Base-by-base conservation (phyloP, 2,888 invertebrate genomes). In the Agonopterix arenella region DNA sequence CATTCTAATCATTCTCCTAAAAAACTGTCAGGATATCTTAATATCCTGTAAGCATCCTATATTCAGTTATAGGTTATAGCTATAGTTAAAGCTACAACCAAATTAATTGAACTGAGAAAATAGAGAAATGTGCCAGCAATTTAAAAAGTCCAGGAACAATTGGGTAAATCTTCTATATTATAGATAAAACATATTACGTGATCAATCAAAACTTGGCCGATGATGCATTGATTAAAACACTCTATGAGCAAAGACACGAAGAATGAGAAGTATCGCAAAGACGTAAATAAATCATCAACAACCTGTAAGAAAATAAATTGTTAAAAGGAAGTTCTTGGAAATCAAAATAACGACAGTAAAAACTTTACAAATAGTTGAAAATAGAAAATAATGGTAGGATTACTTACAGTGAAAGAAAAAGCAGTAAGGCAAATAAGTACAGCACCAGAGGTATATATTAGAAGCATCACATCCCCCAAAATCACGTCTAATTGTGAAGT, bases 401-500 rank as follows among this genome's bases (percentile, higher is more conserved):
- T 47, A 53, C 57, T 64, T 67, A 86, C 88, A 53, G 80, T 78
- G 44, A 76, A 76, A 18, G 84, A 80, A 56, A 82, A 85, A 52
- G 78, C 79, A 37, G 86, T 85, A 1, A 85, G 70, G 47, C 85
- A 82, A 58, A 88, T 79, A 48, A 86, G 80, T 28, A 83, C 66
- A 0, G 84, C 76, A 52, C 84, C 84, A 53, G 82, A 76, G n/a
- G 40, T 40, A n/a, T 40, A 40, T n/a, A n/a, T n/a, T 40, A 40
- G n/a, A 10, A 84, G 59, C 76, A 84, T 81, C 28, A 70, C 73
- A 43, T 76, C 73, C 37, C 84, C 84, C 45, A 84, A 58, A 40
- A 82, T 67, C 7, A 49, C 52, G 45, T 84, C 71, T 18, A 86
- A 62, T 40, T 74, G 66, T 40, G 68, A 62, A 2, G 72, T 64